Conservation (phyloP, 2,797 vertebrate species). For the Prunella strophiata region DNA sequence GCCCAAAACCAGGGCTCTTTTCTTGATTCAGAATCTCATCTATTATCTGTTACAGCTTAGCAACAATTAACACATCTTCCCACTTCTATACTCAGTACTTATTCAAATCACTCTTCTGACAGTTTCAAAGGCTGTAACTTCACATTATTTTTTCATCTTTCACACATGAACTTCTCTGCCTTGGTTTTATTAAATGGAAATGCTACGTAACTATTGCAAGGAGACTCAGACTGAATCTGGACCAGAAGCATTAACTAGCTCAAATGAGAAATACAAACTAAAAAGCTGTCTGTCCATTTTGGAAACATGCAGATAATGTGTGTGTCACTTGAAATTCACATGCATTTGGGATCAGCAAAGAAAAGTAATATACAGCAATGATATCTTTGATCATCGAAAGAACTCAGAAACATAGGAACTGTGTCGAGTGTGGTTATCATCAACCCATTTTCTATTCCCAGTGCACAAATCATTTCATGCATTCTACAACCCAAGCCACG, state of each 20-base stretch:
- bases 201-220: background rate
- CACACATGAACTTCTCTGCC: background rate
- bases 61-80: conserved; percentile 28
- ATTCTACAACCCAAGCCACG: conserved; percentile 89
- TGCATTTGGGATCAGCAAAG: conserved; percentile 83
- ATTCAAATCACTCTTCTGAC: background rate
- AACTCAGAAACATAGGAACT: conserved; percentile 86
- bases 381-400: conserved; percentile 94
- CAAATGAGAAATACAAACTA: conserved; percentile 60
- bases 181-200: conserved; percentile 54
- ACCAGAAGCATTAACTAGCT: conserved; percentile 62
- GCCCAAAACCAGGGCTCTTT: background rate
- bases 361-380: conserved; percentile 89
- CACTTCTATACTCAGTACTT: background rate
- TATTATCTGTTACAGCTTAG: background rate
- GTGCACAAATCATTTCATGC: conserved; percentile 92
- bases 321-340: conserved; percentile 87
- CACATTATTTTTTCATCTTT: background rate
- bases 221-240: background rate
- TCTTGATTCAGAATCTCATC: background rate
- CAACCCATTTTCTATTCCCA: conserved; percentile 92
- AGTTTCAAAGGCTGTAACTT: conserved; percentile 12
- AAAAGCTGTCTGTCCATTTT: conserved; percentile 68
- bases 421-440: conserved; percentile 93
- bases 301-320: conserved; percentile 79